A percentile compares a stretch with the other conserved stretches of the same genome.
Evolutionary conservation across 2,113 vertebrate species (phyloP).

Genomic region (Asarcornis scutulata): DNA sequence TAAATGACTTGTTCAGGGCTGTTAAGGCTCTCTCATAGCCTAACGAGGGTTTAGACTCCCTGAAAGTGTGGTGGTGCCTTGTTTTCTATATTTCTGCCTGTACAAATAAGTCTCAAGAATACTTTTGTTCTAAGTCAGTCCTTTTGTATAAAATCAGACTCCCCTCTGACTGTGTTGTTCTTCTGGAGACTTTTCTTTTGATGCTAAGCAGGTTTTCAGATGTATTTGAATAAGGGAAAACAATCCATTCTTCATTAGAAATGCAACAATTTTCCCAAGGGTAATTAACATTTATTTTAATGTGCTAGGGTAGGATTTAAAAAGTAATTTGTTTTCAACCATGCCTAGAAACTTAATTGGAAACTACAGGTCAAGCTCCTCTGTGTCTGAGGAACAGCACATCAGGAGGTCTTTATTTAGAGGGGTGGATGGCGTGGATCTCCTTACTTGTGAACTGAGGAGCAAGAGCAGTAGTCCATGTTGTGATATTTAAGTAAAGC

Average conservation of each 20-base stretch:
- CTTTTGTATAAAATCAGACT: neutral
- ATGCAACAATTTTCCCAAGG: neutral
- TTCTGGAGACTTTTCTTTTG: neutral
- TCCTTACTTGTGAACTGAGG: neutral
- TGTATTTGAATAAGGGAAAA: neutral
- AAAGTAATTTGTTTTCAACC: neutral
- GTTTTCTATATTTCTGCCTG: neutral
- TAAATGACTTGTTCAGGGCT: neutral
- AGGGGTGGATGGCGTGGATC: neutral
- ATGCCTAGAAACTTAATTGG: neutral
- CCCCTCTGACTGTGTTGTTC: neutral
- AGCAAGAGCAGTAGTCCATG: neutral
- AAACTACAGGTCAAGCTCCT: neutral
- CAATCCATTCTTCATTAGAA: neutral
- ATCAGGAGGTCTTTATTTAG: neutral
- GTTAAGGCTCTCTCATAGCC: neutral
- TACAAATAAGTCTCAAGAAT: neutral
- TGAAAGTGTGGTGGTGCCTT: neutral
- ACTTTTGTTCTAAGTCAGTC: neutral
- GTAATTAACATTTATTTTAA: neutral
- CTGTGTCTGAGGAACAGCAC: neutral
- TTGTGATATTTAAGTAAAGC: neutral
- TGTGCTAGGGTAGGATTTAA: neutral
- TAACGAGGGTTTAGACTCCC: neutral
- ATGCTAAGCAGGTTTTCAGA: neutral